phyloP scores from a whole-genome alignment of 2,113 vertebrate species.

The Anguilla rostrata region DNA sequence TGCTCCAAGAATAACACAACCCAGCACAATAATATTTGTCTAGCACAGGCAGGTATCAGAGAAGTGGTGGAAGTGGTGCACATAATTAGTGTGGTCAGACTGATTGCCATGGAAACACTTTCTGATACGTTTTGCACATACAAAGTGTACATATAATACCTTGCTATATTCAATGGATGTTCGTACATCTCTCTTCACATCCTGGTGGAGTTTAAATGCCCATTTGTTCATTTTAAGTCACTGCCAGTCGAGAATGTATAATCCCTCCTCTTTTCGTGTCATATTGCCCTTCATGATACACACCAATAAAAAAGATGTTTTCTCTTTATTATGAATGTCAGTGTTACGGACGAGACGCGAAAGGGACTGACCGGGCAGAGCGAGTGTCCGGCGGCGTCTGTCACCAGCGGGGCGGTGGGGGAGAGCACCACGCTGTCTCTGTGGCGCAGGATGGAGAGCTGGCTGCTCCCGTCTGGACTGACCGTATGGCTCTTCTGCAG shows the following conservation, averaged over 20 bases:
- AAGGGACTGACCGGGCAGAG: constrained; percentile 52
- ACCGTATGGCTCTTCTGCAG: constrained; percentile 42
- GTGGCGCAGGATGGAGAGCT: neutral
- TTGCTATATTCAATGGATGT: no score
- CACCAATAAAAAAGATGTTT: neutral
- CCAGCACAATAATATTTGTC: neutral
- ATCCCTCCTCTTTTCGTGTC: neutral
- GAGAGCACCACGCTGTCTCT: constrained; percentile 38
- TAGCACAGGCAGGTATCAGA: neutral
- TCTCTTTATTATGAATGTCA: neutral
- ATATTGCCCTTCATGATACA: neutral
- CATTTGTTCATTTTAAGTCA: no score
- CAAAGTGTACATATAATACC: neutral
- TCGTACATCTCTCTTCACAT: no score
- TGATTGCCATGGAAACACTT: neutral
- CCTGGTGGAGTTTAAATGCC: no score
- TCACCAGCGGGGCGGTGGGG: constrained; percentile 63
- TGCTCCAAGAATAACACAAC: constrained; percentile 20
- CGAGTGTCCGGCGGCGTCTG: constrained; percentile 37
- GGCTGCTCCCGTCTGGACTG: constrained; percentile 1
- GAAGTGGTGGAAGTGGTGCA: neutral
- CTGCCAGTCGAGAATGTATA: no score
- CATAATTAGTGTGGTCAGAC: neutral
- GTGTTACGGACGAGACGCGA: neutral
- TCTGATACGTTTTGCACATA: neutral